These are phyloP conservation scores for Samia ricini DNA, from an alignment of 1,140 invertebrate species.

Conservation along the genomic window DNA sequence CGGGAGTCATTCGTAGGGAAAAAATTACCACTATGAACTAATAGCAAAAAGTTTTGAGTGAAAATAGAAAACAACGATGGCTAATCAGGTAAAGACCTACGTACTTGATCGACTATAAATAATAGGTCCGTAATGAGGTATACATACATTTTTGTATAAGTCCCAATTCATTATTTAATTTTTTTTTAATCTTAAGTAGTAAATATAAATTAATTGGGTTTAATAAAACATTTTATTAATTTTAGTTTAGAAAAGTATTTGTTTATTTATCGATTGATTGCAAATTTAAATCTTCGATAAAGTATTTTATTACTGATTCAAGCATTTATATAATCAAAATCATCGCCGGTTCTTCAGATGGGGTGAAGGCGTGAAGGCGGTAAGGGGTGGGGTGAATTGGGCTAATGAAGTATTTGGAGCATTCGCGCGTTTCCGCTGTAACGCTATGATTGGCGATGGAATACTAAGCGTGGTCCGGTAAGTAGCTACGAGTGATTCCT, in stretches of 20 bases:
- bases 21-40: no score
- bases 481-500: conserved; percentile 18
- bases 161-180: no score
- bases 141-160: no score
- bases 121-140: no score
- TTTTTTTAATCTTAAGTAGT: no score
- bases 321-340: background rate
- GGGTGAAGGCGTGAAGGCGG: background rate
- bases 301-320: background rate
- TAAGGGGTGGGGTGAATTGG: conserved; percentile 16
- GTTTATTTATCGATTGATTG: background rate
- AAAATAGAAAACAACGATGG: no score
- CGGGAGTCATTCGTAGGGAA: no score
- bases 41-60: no score
- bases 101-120: no score
- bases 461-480: conserved; percentile 27
- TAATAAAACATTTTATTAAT: background rate
- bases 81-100: no score
- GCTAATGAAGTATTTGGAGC: conserved; percentile 33
- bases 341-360: background rate
- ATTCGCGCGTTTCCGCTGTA: conserved; percentile 11
- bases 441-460: conserved; percentile 30
- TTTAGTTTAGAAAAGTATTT: background rate
- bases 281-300: background rate
- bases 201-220: no score